These are phyloP conservation scores for Caenorhabditis panamensis DNA, from an alignment of 2,888 invertebrate genomes.

Conservation along the genomic window DNA sequence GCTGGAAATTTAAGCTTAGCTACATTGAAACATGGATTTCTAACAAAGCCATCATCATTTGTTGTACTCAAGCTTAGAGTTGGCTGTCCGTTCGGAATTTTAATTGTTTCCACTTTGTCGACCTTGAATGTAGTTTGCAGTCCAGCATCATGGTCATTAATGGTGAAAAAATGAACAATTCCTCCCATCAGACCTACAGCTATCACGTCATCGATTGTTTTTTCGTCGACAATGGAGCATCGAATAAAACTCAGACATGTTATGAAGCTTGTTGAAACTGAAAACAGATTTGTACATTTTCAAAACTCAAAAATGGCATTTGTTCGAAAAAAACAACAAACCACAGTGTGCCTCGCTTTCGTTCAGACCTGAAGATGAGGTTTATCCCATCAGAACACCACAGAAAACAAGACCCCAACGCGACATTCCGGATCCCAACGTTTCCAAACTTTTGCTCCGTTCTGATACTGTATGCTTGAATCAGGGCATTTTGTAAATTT, in stretches of 20 bases:
- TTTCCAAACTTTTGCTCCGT: too few species aligned
- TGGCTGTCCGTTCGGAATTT: background rate
- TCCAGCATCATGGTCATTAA: slow-evolving; percentile 29
- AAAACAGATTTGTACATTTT: background rate
- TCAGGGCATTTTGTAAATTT: too few species aligned
- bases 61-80: slow-evolving; percentile 39
- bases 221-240: slow-evolving; percentile 30
- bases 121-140: slow-evolving; percentile 22
- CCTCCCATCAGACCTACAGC: slow-evolving; percentile 48
- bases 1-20: slow-evolving; percentile 3
- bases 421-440: too few species aligned
- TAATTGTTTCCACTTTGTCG: slow-evolving; percentile 2
- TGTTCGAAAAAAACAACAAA: too few species aligned
- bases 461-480: too few species aligned
- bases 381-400: too few species aligned
- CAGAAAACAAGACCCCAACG: too few species aligned
- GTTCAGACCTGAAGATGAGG: too few species aligned
- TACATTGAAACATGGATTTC: slow-evolving; percentile 12
- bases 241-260: slow-evolving; percentile 33
- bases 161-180: slow-evolving; percentile 28
- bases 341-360: too few species aligned
- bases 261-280: slow-evolving; percentile 23
- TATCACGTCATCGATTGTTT: slow-evolving; percentile 39
- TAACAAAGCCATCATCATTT: slow-evolving; percentile 48
- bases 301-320: background rate